Conservation (phyloP, 2,888 invertebrate genomes). For the Hydrotaea diabolus region DNA sequence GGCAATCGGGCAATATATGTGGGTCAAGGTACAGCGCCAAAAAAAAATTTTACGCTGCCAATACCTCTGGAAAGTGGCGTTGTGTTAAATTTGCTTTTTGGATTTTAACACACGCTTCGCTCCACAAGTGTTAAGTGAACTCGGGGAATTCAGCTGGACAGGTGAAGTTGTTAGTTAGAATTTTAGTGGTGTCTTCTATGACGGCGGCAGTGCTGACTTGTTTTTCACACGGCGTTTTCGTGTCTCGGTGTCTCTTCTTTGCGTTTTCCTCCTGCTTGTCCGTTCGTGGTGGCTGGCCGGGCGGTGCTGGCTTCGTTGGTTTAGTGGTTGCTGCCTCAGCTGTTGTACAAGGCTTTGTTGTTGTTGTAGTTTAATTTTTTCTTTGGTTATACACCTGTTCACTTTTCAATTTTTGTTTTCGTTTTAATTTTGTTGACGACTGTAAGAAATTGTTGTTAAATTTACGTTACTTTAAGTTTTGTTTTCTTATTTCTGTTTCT, state of each 20-base stretch:
- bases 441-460: conserved; percentile 75
- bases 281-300: neutral
- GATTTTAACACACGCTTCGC: too few species aligned
- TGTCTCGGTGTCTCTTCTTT: conserved; percentile 3
- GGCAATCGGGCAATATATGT: neutral
- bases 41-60: neutral
- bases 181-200: neutral
- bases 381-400: conserved; percentile 10
- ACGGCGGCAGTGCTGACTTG: neutral
- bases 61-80: too few species aligned
- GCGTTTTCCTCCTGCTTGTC: conserved; percentile 2
- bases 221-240: neutral
- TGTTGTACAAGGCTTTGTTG: conserved; percentile 7
- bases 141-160: neutral
- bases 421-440: neutral
- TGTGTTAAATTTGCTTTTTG: too few species aligned
- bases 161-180: neutral
- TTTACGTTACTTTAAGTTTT: conserved; percentile 51
- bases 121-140: conserved; percentile 6
- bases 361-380: conserved; percentile 11
- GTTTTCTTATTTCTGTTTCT: conserved; percentile 20
- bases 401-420: conserved; percentile 16
- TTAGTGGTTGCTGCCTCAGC: conserved; percentile 19
- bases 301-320: neutral
- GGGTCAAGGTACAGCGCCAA: neutral